Evolutionary conservation across 2,797 vertebrate species (phyloP), one percentile per base, ranked within the genome.

Genomic region (Numenius phaeopus): DNA sequence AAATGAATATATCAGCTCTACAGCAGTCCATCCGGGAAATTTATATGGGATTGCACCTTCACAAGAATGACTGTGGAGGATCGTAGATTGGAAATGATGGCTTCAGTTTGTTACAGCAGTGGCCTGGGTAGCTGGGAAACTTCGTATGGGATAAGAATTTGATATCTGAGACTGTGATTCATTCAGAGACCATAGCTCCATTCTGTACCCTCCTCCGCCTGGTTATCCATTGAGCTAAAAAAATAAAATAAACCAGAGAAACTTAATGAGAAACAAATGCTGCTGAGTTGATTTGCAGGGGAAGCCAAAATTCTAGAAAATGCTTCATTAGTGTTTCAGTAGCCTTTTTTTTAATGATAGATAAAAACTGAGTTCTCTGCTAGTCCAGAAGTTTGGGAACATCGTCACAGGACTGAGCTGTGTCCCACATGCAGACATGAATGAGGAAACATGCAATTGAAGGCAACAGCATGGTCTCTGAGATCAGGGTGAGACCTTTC

Each of bases 241-340:
- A 88, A 89, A 32, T 65, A 65, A 65, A 89, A 76, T 27, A 78
- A 85, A 94, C 7, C 22, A 3, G 58, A 89, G 65, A 83, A 96
- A 84, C 62, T 37, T 94, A 78, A 96, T 64, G 80, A 93, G 80
- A 95, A 97, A 84, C 89, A 90, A 92, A 90, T 90, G 32, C 46
- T 82, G 39, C 73, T 84, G 80, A 82, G 44, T 79, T 88, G 42
- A 19, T 65, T 50, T 88, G 83, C 27, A 59, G 23, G 30, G 32
- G 34, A 94, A 95, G 46, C 27, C 69, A 86, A 47, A 37, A 95
- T 71, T 90, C 44, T 39, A 72, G 34, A 81, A 95, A 94, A 67
- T 15, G 30, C 9, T 83, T 70, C 0, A 0, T 88, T 88, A 86
- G 65, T 76, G 18, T 65, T 92, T 83, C 52, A 54, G 49, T 46